phyloP scores from a whole-genome alignment of 2,797 vertebrate genomes.

The Myotis pilosus region DNA sequence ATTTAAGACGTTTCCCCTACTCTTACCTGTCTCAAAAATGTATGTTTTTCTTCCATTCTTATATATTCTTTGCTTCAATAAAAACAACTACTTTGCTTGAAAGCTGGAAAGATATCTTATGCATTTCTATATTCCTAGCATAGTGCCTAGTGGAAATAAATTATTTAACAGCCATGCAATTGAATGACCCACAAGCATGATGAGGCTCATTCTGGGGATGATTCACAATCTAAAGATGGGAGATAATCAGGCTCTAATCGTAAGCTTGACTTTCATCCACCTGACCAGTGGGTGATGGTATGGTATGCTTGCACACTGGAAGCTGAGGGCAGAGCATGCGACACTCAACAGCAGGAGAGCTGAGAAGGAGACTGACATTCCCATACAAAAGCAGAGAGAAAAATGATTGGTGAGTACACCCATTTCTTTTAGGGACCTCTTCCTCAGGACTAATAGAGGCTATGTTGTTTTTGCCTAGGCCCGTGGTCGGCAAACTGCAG shows the following conservation, averaged over 20 bases:
- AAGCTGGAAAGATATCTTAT: neutral
- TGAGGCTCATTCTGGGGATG: slow-evolving; percentile 21
- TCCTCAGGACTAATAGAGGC: slow-evolving; percentile 5
- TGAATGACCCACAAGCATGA: slow-evolving; percentile 27
- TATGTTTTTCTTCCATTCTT: neutral
- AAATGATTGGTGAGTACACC: neutral
- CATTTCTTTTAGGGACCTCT: slow-evolving; percentile 8
- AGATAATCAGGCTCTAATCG: slow-evolving; percentile 16
- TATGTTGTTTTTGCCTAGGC: slow-evolving; percentile 1
- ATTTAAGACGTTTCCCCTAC: neutral
- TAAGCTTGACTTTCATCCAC: neutral
- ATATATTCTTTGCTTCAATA: neutral
- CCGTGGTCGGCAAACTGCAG: no score
- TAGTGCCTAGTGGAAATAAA: neutral
- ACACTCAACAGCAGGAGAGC: neutral
- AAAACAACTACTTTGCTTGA: slow-evolving; percentile 16
- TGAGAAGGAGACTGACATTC: neutral
- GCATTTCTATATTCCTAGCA: slow-evolving; percentile 40
- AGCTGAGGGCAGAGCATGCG: neutral
- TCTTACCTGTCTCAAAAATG: neutral
- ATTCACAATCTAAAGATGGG: slow-evolving; percentile 39
- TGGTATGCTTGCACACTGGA: neutral
- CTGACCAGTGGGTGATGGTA: neutral
- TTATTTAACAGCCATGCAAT: slow-evolving; percentile 20
- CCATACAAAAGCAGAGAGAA: neutral